Conservation (phyloP, 2,113 vertebrate species). For the Ailuropoda melanoleuca region DNA sequence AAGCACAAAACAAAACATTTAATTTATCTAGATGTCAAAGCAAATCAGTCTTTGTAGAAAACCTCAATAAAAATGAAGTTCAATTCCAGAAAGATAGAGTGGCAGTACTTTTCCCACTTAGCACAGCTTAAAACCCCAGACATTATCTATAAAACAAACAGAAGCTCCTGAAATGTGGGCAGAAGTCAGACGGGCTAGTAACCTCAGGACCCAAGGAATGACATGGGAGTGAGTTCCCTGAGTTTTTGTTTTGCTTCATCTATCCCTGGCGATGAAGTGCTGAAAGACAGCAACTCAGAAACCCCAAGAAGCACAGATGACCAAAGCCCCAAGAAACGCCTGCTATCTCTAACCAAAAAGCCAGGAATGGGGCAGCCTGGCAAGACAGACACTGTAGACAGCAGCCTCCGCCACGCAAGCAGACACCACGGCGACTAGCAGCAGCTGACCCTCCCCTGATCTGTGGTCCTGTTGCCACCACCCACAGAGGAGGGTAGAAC, state of each 20-base stretch:
- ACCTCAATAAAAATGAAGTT: background rate
- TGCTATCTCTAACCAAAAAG: background rate
- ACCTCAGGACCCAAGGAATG: background rate
- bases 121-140: background rate
- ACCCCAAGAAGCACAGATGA: background rate
- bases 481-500: background rate
- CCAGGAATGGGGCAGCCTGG: background rate
- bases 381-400: background rate
- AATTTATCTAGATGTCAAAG: background rate
- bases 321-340: background rate
- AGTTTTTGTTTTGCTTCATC: background rate
- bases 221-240: background rate
- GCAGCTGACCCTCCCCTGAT: background rate
- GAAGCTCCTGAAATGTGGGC: background rate
- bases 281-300: background rate
- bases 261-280: background rate
- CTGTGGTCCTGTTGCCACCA: background rate
- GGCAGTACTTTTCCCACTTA: background rate
- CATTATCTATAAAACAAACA: background rate
- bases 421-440: fast-evolving
- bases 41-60: background rate
- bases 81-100: background rate
- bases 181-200: background rate
- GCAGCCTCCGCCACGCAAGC: background rate
- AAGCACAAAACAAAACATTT: background rate